These are phyloP conservation scores for Oscheius sp. DNA, from an alignment of 2,888 invertebrate genomes.

Conservation along the genomic window DNA sequence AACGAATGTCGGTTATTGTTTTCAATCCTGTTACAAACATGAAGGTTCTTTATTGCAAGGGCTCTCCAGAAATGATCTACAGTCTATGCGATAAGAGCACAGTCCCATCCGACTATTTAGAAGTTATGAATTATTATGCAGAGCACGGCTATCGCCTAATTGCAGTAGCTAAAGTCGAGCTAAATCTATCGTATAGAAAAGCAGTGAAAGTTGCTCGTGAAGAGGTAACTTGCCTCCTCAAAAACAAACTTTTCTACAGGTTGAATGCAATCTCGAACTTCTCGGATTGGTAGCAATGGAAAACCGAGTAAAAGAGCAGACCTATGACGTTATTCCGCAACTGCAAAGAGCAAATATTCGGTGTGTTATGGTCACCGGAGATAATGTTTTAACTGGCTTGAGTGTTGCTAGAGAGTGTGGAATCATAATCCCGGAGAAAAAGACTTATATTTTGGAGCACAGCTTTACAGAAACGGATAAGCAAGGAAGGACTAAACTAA, in stretches of 20 bases:
- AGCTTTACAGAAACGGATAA: constrained; percentile 40
- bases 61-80: constrained; percentile 66
- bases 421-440: constrained; percentile 62
- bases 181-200: constrained; percentile 70
- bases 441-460: constrained; percentile 56
- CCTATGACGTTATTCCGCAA: constrained; percentile 71
- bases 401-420: constrained; percentile 88
- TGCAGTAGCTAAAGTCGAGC: constrained; percentile 73
- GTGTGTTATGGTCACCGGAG: constrained; percentile 87
- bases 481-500: constrained; percentile 42
- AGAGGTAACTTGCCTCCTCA: constrained; percentile 27
- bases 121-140: constrained; percentile 73
- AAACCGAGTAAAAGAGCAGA: constrained; percentile 80
- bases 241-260: constrained; percentile 1
- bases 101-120: constrained; percentile 73
- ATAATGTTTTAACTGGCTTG: constrained; percentile 90
- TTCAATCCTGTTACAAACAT: constrained; percentile 39
- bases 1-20: constrained; percentile 75
- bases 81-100: constrained; percentile 73
- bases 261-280: constrained; percentile 77
- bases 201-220: constrained; percentile 58
- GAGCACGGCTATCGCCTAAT: constrained; percentile 72
- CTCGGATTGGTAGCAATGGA: constrained; percentile 91
- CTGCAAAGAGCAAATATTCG: constrained; percentile 80
- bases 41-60: constrained; percentile 73